These are phyloP conservation scores for Ammodytes dubius DNA, from an alignment of 2,113 vertebrate genomes.

Conservation along the genomic window DNA sequence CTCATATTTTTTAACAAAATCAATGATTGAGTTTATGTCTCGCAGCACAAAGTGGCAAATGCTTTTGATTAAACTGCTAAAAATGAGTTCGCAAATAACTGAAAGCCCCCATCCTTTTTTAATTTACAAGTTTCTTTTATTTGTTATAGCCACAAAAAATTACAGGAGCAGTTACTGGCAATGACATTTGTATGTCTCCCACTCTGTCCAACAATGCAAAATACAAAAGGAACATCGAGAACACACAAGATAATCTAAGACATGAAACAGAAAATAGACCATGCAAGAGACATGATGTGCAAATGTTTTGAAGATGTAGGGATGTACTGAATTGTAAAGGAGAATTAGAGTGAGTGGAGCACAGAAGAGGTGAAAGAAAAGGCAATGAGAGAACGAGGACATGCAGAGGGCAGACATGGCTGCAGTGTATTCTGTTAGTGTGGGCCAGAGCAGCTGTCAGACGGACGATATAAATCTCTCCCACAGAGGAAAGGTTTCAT, in stretches of 20 bases:
- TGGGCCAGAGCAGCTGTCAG: constrained; percentile 17
- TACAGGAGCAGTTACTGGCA: too few species aligned
- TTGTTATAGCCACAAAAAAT: too few species aligned
- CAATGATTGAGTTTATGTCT: background rate
- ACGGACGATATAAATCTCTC: constrained; percentile 19
- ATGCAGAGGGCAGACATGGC: background rate
- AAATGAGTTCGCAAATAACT: background rate
- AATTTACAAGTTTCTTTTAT: too few species aligned
- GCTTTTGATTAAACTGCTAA: background rate
- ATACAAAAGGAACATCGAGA: too few species aligned
- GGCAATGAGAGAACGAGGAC: background rate
- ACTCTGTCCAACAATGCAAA: too few species aligned
- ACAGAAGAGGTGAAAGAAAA: background rate
- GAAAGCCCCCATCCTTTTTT: too few species aligned
- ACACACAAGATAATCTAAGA: too few species aligned
- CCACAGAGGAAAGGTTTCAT: constrained; percentile 21
- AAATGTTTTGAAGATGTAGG: background rate
- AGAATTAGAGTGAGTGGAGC: background rate
- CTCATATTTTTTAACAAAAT: background rate
- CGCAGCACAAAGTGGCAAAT: background rate
- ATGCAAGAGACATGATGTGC: too few species aligned
- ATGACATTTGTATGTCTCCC: background rate
- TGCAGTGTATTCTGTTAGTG: background rate
- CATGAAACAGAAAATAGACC: too few species aligned
- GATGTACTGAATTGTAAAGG: background rate